Evolutionary conservation across 1,140 invertebrate species (phyloP).

Genomic region (Hypothenemus hampei): DNA sequence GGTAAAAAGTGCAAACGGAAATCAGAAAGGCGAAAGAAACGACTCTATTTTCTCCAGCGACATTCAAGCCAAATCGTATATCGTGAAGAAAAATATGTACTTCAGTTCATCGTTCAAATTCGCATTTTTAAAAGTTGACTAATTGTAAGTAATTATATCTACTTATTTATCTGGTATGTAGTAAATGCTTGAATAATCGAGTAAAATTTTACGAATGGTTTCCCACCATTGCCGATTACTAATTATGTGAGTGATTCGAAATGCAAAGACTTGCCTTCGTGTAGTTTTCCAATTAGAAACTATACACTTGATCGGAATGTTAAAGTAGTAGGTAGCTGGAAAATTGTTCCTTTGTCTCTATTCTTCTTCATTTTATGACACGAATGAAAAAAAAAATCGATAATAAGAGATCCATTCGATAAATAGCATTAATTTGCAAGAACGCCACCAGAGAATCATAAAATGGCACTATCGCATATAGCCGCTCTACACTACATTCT

Average conservation of each 20-base stretch:
- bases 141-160: no score
- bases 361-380: no score
- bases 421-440: no score
- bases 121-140: no score
- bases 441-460: no score
- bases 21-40: slow-evolving; percentile 18
- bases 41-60: slow-evolving; percentile 12
- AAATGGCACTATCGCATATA: no score
- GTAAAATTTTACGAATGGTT: neutral
- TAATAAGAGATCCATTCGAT: no score
- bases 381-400: no score
- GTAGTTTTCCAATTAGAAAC: slow-evolving; percentile 5
- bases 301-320: neutral
- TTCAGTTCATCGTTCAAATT: no score
- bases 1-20: slow-evolving; percentile 1
- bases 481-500: no score
- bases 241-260: neutral
- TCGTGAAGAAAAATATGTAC: slow-evolving; percentile 10
- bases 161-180: no score
- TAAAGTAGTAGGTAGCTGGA: neutral
- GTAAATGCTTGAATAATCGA: no score
- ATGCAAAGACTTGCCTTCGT: neutral
- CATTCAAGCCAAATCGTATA: slow-evolving; percentile 8
- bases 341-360: neutral
- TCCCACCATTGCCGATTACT: neutral